phyloP scores from a whole-genome alignment of 2,797 vertebrate species.

The Eutrigla gurnardus region DNA sequence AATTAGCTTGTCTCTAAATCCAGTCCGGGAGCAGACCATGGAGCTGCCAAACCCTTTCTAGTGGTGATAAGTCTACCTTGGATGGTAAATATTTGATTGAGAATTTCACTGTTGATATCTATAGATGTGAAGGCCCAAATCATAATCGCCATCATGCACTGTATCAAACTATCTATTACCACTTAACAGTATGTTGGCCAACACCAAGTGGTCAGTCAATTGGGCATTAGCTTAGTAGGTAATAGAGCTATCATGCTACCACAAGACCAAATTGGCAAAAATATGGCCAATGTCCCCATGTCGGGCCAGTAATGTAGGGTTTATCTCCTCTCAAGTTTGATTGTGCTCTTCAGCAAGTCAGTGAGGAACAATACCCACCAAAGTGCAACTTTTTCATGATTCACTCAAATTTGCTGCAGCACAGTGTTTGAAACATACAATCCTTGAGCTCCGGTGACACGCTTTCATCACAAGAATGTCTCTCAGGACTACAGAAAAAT shows the following conservation, averaged over 20 bases:
- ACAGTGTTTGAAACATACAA: neutral
- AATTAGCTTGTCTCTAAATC: neutral
- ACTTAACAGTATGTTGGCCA: conserved; percentile 19
- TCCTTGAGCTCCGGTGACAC: conserved; percentile 3
- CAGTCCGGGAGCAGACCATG: neutral
- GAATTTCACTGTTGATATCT: neutral
- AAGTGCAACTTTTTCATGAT: conserved; percentile 9
- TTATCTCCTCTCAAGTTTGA: conserved; percentile 29
- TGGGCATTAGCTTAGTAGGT: conserved; percentile 31
- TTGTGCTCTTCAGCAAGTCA: conserved; percentile 35
- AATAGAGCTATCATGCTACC: conserved; percentile 25
- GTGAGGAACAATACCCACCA: conserved; percentile 11
- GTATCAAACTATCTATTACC: neutral
- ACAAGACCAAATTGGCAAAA: conserved; percentile 29
- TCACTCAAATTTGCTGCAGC: neutral
- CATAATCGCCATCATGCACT: neutral
- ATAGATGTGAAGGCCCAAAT: neutral
- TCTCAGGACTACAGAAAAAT: neutral
- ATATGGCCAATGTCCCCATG: conserved; percentile 1
- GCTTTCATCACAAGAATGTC: neutral
- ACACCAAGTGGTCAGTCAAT: conserved; percentile 28
- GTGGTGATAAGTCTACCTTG: neutral
- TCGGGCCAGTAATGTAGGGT: conserved; percentile 20
- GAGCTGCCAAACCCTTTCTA: too few species aligned
- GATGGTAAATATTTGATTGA: neutral